Evolutionary conservation across 2,797 vertebrate genomes (phyloP), one percentile per base, ranked within the genome.

Genomic region (Melanotaenia pygmaea): DNA sequence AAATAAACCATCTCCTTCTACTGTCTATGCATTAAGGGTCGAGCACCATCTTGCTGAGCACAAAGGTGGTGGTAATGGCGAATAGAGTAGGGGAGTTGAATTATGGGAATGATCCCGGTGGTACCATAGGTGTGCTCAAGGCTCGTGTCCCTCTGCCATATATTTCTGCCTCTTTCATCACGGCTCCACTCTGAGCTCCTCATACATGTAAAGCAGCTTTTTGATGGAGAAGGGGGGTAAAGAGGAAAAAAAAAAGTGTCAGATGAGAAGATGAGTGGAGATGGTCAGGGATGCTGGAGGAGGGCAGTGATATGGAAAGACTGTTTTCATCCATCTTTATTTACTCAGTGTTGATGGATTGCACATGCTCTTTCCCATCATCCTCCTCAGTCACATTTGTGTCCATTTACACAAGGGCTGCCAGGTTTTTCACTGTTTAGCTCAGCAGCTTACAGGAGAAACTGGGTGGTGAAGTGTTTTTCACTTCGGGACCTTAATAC

Each of bases 101-200:
- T 90, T 88, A 88, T 85, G 69, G 81, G 76, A 75, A 40, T 75
- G 75, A 82, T 84, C 75, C 71, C 60, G 10, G 30, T 18, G 32
- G 62, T 70, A 68, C 24, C 67, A 57, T 80, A 80, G 82, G 79
- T 89, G 77, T 63, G 69, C 88, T 91, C 80, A 81, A 84, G 77
- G 81, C 88, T 82, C 60, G 11, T 64, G 84, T 85, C 85, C 75
- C 81, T 69, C 59, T 20, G 67, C 78, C 74, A 45, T 84, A 83
- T 89, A 90, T 91, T 88, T 86, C 89, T 72, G 74, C 64, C 71
- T 88, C 84, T 89, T 90, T 91, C 88, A 91, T 91, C 87, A 85
- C 86, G 24, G 72, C 64, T 62, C 35, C 35, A 38, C 43, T n/a
- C 64, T 58, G 62, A 4, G 56, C 67, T 34, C 74, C 85, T 88